phyloP scores from a whole-genome alignment of 35 echinoderm and acorn worm species.

The Ptychodera flava region DNA sequence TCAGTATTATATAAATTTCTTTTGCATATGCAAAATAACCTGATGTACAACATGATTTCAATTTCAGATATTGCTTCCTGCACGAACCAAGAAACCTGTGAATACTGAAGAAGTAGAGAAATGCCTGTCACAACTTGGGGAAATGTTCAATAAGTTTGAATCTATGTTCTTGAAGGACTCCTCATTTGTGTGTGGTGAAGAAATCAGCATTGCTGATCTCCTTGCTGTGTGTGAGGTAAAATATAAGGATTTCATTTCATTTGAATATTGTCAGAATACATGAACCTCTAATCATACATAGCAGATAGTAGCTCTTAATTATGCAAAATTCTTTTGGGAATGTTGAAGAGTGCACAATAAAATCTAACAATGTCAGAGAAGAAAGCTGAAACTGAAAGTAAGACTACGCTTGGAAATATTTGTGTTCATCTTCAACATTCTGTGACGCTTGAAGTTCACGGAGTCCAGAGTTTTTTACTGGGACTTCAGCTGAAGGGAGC shows the following conservation, averaged over 20 bases:
- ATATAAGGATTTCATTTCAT: neutral
- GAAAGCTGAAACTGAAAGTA: neutral
- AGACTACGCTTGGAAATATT: too few species aligned
- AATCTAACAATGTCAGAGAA: neutral
- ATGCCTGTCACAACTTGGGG: neutral
- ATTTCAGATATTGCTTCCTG: neutral
- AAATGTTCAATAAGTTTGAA: neutral
- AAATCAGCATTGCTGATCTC: constrained; percentile 19
- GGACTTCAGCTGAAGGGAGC: too few species aligned
- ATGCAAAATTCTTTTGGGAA: neutral
- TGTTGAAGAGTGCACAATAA: neutral
- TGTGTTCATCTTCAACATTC: too few species aligned
- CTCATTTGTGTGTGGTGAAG: constrained; percentile 6
- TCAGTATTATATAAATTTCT: too few species aligned
- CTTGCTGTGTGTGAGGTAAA: constrained; percentile 16
- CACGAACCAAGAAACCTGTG: neutral
- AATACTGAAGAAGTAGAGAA: neutral
- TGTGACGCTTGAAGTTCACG: too few species aligned
- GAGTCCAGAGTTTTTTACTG: too few species aligned
- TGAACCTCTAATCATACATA: too few species aligned
- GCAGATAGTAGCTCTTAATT: neutral
- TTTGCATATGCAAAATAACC: too few species aligned
- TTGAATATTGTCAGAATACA: too few species aligned
- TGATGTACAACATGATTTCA: too few species aligned
- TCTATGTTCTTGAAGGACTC: constrained; percentile 2